A percentile compares a stretch with the other conserved stretches of the same genome.
Conservation (phyloP, 2,888 invertebrate species). For the Mantis religiosa region DNA sequence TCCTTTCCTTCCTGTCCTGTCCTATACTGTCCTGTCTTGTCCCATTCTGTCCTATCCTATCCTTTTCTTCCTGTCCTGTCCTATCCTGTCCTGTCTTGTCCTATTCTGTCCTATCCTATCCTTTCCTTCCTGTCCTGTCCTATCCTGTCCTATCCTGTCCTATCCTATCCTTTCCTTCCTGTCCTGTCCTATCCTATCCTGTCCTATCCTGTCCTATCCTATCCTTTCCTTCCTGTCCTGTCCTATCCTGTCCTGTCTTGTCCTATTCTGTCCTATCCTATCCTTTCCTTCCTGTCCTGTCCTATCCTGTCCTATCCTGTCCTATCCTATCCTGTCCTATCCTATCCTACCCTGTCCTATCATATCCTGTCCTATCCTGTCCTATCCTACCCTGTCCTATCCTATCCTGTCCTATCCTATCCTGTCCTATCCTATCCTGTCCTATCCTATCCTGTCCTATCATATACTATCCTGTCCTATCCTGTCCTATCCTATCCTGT, state of each 20-base stretch:
- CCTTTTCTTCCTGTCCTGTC: no score
- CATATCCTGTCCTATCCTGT: no score
- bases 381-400: neutral
- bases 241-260: no score
- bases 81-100: neutral
- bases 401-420: neutral
- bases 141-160: neutral
- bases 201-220: neutral
- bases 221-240: no score
- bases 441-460: no score
- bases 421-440: neutral
- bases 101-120: neutral
- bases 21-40: neutral
- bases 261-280: neutral
- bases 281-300: no score
- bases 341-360: no score
- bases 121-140: no score
- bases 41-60: neutral
- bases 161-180: no score
- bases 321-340: neutral
- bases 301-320: neutral
- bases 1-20: no score
- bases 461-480: no score
- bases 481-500: neutral
- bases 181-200: no score